Evolutionary conservation across 2,113 vertebrate species (phyloP), one percentile per base, ranked within the genome.

Genomic region (Cyprinodon variegatus): DNA sequence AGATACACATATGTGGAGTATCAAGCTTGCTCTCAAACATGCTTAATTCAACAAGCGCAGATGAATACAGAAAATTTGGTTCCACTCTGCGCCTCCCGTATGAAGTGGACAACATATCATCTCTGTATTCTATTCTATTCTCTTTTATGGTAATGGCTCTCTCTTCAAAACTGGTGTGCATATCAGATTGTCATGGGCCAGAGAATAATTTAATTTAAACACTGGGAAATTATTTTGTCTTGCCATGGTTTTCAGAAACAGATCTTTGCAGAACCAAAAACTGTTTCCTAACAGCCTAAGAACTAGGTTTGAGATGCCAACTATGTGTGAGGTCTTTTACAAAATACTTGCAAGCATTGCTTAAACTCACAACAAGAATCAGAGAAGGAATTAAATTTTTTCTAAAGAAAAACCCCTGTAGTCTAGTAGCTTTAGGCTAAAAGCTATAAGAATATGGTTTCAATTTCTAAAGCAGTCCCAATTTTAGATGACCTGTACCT

Each of bases 121-220:
- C 69, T 29, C 73, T 12, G 67, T 63, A 50, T 69, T 77, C 73
- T 72, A 83, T 77, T 53, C 14, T 50, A 65, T 48, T 37, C 61
- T 60, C 69, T 64, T 68, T 39, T 45, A 29, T 70, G 13, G 4
- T n/a, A 40, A 29, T 61, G 60, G 15, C n/a, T 72, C 48, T 67
- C 59, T 72, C 66, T 83, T 70, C 39, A 77, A 20, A 72, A 81
- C 50, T 48, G 38, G 10, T 60, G 36, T 59, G 37, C 59, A 53
- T 61, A 76, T 81, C 77, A 64, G 66, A 72, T 78, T 74, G 57
- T 61, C 74, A 87, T 70, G 77, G 69, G 85, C 85, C 79, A 73
- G 70, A 68, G 41, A 22, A 76, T 83, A 82, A 86, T 87, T 90
- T 78, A 29, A 89, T 84, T 79, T 79, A 65, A 63, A 15, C 65